Conservation (phyloP, 2,888 invertebrate species). For the Chrysotoxum bicinctum region DNA sequence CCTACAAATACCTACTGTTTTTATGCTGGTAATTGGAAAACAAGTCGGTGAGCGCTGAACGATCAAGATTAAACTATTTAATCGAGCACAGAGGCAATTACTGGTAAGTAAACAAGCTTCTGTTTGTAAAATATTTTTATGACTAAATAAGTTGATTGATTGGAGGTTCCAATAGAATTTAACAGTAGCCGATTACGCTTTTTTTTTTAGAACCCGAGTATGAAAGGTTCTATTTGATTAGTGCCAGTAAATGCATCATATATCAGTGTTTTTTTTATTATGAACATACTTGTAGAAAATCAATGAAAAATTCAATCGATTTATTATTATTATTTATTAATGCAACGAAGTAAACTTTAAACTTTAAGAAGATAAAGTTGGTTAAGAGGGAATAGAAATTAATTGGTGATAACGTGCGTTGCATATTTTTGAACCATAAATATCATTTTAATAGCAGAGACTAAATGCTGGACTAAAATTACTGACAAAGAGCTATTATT, state of each 20-base stretch:
- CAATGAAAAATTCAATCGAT: constrained; percentile 12
- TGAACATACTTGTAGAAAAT: background rate
- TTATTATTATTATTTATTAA: constrained; percentile 19
- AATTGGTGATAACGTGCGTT: background rate
- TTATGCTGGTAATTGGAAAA: constrained; percentile 37
- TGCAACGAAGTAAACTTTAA: constrained; percentile 18
- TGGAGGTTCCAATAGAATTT: constrained; percentile 22
- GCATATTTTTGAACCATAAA: background rate
- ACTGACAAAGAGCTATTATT: no score
- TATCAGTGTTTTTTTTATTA: constrained; percentile 10
- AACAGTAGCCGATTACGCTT: constrained; percentile 47
- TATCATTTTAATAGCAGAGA: background rate
- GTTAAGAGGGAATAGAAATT: background rate
- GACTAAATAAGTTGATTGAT: constrained; percentile 45
- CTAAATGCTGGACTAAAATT: no score
- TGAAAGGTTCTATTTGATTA: constrained; percentile 11
- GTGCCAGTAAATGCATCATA: background rate
- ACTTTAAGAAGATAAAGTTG: constrained; percentile 4
- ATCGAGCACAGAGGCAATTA: constrained; percentile 69
- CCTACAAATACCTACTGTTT: constrained; percentile 20
- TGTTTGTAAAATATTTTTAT: constrained; percentile 62
- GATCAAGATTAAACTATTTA: constrained; percentile 63
- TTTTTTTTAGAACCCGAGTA: background rate
- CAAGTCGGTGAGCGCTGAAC: background rate
- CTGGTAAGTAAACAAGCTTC: constrained; percentile 67